A percentile compares a stretch with the other conserved stretches of the same genome.
Evolutionary conservation across 2,888 invertebrate genomes (phyloP).

Genomic region (Exephanes ischioxanthus): DNA sequence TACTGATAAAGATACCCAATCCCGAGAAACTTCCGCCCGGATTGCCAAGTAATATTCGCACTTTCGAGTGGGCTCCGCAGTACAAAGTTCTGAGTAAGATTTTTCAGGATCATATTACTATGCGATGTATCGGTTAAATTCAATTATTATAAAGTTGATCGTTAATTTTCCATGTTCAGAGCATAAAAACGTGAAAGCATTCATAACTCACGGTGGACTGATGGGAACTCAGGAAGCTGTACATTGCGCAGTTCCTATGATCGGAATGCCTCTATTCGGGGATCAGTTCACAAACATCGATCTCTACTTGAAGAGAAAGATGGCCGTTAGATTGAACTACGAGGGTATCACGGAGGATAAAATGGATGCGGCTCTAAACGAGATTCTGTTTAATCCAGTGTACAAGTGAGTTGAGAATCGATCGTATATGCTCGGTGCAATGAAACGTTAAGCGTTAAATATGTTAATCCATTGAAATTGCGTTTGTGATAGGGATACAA

Average conservation of each 20-base stretch:
- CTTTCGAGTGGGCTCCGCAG: conserved; percentile 76
- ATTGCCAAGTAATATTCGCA: conserved; percentile 74
- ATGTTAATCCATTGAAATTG: background rate
- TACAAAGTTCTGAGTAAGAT: conserved; percentile 74
- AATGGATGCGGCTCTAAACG: conserved; percentile 73
- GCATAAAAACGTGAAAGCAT: conserved; percentile 82
- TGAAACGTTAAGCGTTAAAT: background rate
- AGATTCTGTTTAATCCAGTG: conserved; percentile 73
- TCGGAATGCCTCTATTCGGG: conserved; percentile 75
- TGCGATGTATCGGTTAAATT: background rate
- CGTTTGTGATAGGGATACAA: conserved; percentile 5
- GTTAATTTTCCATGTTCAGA: conserved; percentile 49
- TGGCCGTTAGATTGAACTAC: conserved; percentile 71
- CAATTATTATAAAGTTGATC: background rate
- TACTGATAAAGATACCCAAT: conserved; percentile 75
- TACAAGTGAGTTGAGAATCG: conserved; percentile 67
- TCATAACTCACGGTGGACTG: conserved; percentile 76
- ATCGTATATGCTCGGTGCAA: background rate
- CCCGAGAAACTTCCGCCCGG: conserved; percentile 71
- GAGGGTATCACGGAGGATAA: conserved; percentile 70
- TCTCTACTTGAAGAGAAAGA: conserved; percentile 70
- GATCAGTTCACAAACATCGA: conserved; percentile 77
- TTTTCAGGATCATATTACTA: background rate
- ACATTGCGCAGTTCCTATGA: conserved; percentile 73
- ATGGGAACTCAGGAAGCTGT: conserved; percentile 75